These are phyloP conservation scores for Leptinotarsa tumamoca DNA, from an alignment of 2,888 invertebrate species.

Conservation along the genomic window DNA sequence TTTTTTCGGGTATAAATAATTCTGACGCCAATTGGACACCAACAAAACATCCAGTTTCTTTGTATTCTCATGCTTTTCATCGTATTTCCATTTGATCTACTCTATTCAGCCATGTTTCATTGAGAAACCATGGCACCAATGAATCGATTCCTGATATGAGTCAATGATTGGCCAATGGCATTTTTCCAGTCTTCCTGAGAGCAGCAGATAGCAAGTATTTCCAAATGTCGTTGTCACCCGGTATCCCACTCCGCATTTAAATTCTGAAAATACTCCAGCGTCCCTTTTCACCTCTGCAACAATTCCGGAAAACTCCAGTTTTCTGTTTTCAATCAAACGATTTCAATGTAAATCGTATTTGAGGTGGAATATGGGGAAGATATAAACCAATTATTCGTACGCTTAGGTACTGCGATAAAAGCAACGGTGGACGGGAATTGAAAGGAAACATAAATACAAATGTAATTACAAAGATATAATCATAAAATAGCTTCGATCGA, in stretches of 20 bases:
- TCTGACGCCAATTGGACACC: too few species aligned
- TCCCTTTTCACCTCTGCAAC: constrained; percentile 23
- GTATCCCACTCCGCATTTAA: background rate
- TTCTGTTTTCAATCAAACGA: constrained; percentile 41
- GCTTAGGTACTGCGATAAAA: constrained; percentile 25
- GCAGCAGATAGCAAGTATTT: too few species aligned
- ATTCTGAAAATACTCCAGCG: background rate
- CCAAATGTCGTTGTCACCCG: background rate
- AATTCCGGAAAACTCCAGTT: constrained; percentile 28
- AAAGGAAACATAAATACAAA: constrained; percentile 58
- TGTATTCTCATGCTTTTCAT: too few species aligned
- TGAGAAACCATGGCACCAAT: too few species aligned
- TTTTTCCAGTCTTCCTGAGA: too few species aligned
- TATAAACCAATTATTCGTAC: constrained; percentile 47
- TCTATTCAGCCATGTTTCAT: too few species aligned
- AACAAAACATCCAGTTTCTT: too few species aligned
- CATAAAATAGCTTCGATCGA: constrained; percentile 58
- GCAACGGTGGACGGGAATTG: constrained; percentile 3
- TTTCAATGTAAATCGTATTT: constrained; percentile 40
- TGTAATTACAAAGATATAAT: constrained; percentile 61
- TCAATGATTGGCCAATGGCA: too few species aligned
- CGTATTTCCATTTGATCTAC: too few species aligned
- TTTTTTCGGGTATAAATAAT: too few species aligned
- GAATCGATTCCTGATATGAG: too few species aligned
- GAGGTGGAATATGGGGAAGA: constrained; percentile 45